Evolutionary conservation across 2,113 vertebrate genomes (phyloP).

Genomic region (Erythrocercus mccallii): DNA sequence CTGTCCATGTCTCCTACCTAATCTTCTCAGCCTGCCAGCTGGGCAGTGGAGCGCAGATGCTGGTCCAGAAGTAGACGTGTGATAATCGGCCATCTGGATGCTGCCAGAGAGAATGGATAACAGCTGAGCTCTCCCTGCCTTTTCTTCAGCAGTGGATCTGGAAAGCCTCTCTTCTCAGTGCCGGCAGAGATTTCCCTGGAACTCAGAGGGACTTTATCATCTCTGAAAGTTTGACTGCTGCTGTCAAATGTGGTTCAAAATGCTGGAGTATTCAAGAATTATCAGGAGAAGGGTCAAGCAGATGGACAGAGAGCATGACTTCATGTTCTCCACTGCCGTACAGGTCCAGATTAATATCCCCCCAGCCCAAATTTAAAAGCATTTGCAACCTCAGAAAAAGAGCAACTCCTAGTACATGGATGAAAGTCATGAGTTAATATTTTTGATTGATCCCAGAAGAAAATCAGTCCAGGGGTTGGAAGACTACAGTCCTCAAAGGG

Average conservation of each 20-base stretch:
- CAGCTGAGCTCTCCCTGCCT: constrained; percentile 53
- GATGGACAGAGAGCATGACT: constrained; percentile 5
- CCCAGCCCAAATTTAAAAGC: neutral
- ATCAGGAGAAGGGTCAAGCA: constrained; percentile 19
- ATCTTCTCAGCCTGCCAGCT: constrained; percentile 43
- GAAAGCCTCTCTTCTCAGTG: constrained; percentile 23
- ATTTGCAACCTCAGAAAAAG: neutral
- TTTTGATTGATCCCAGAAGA: neutral
- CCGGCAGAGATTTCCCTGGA: constrained; percentile 45
- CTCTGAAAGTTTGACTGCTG: neutral
- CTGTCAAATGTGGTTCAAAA: constrained; percentile 25
- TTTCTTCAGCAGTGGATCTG: constrained; percentile 7
- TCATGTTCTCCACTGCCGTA: neutral
- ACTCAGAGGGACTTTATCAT: constrained; percentile 40
- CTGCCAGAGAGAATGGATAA: constrained; percentile 51
- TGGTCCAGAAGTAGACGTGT: constrained; percentile 60
- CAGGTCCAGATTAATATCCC: neutral
- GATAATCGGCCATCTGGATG: constrained; percentile 59
- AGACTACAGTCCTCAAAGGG: neutral
- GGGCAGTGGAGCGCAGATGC: constrained; percentile 16
- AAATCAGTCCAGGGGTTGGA: neutral
- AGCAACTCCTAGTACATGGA: neutral
- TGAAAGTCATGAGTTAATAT: neutral
- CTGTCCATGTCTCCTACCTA: constrained; percentile 52
- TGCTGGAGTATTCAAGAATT: constrained; percentile 7